A percentile compares a stretch with the other conserved stretches of the same genome.
phyloP scores from a whole-genome alignment of 2,888 invertebrate species.

The Protula sp. region DNA sequence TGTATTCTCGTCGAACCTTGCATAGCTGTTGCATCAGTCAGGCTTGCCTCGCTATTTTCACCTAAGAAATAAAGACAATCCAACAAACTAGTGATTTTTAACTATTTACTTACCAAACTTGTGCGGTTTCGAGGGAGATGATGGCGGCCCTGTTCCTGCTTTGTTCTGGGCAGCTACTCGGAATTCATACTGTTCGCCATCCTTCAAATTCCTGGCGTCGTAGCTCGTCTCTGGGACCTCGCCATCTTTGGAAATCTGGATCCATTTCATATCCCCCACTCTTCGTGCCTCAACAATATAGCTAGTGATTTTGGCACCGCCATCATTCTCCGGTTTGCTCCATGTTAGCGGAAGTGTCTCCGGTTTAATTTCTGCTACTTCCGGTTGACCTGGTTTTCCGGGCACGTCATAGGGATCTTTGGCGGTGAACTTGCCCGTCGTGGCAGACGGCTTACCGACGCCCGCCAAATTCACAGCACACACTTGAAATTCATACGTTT shows the following conservation, averaged over 20 bases:
- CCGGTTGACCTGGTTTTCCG: slow-evolving; percentile 26
- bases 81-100: no score
- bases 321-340: slow-evolving; percentile 40
- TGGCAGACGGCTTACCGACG: slow-evolving; percentile 20
- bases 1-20: no score
- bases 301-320: slow-evolving; percentile 38
- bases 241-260: slow-evolving; percentile 5
- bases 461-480: slow-evolving; percentile 83
- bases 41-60: no score
- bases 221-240: slow-evolving; percentile 8
- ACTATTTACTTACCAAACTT: slow-evolving; percentile 19
- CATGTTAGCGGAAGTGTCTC: slow-evolving; percentile 70
- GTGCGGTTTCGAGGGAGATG: slow-evolving; percentile 54
- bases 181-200: slow-evolving; percentile 68
- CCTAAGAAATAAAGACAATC: no score
- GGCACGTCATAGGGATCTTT: slow-evolving; percentile 23
- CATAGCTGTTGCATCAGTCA: no score
- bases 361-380: slow-evolving; percentile 57
- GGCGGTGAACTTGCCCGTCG: slow-evolving; percentile 17
- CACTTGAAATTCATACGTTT: slow-evolving; percentile 71
- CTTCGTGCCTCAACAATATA: slow-evolving; percentile 26
- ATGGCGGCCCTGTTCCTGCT: slow-evolving; percentile 66
- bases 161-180: slow-evolving; percentile 74
- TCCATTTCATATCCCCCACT: slow-evolving; percentile 16
- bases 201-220: slow-evolving; percentile 24